These are phyloP conservation scores for Champsocephalus esox DNA, from an alignment of 2,797 vertebrate species.

Conservation along the genomic window DNA sequence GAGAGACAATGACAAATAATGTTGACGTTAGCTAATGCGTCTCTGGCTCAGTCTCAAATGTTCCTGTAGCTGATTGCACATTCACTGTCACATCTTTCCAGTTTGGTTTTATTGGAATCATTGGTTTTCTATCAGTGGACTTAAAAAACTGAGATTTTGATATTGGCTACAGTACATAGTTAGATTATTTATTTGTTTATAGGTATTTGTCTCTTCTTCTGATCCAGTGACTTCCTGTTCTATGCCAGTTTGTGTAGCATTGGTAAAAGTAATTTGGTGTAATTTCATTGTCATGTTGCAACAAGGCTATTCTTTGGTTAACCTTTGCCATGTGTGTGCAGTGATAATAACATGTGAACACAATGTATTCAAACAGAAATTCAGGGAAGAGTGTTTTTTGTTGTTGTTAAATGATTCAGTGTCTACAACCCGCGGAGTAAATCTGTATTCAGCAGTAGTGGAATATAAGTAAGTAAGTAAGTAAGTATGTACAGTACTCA, in stretches of 20 bases:
- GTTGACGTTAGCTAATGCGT: neutral
- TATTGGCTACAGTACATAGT: neutral
- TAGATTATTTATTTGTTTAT: neutral
- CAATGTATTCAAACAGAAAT: neutral
- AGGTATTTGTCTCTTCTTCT: neutral
- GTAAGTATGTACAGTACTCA: too few relatives aligned
- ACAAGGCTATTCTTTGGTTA: too few relatives aligned
- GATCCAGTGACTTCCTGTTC: neutral
- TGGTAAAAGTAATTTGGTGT: neutral
- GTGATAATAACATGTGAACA: neutral
- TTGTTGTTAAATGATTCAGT: neutral
- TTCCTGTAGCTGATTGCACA: neutral
- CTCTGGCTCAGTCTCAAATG: neutral
- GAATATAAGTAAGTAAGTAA: too few relatives aligned
- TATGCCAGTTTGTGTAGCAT: neutral
- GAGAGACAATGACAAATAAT: neutral
- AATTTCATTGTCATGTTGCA: neutral
- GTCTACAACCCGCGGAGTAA: neutral
- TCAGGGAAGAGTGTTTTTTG: neutral
- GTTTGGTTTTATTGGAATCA: neutral
- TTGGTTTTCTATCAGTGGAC: neutral
- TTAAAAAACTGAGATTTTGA: neutral
- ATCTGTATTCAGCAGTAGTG: neutral
- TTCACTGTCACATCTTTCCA: neutral
- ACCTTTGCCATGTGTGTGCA: neutral